Evolutionary conservation across 53 echinoderm and acorn worm genomes (phyloP), one percentile per base, ranked within the genome.

Genomic region (Patiria pectinifera): DNA sequence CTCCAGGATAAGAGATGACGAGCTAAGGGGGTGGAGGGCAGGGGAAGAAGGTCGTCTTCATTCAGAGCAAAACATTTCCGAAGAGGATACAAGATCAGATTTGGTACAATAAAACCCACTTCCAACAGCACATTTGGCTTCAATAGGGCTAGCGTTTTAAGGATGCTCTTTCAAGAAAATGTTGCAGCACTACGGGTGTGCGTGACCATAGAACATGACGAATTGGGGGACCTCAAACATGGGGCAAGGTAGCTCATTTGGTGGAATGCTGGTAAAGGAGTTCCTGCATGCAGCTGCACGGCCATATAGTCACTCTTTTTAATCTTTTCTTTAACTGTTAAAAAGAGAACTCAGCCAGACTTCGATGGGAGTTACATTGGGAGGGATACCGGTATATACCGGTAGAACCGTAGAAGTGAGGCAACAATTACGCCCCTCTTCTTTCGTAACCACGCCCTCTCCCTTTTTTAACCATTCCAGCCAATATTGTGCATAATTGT

Each of bases 1-100:
- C 24, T 10, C 24, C 60, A 63, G 85, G 66, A 13, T 16, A 66
- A 35, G 45, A 45, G 85, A 85, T 69, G 85, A 85, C 69, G 35
- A 6, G 85, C 69, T 10, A 45, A 66, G 69, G 53, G 53, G 53
- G 53, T 53, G 53, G 66, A 66, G 43, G 26, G 22, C 6, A 15
- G 25, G 10, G 23, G 62, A 59, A 21, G 14, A 43, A 21, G 69
- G 3, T 35, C 35, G 14, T 18, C 10, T 63, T 26, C 14, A 43
- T 53, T 44, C 8, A 25, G 63, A 69, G 46, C 44, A 69, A 19
- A 69, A 85, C 85, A 85, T 35, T 69, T 79, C 45, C 45, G 45
- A 79, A 46, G 45, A 47, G 45, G 48, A 15, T 25, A 79, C 48
- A 79, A 45, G 48, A 0, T 74, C 74, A 74, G 74, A 23, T 74